Conservation (phyloP, 2,888 invertebrate species). For the Ochropleura plecta region DNA sequence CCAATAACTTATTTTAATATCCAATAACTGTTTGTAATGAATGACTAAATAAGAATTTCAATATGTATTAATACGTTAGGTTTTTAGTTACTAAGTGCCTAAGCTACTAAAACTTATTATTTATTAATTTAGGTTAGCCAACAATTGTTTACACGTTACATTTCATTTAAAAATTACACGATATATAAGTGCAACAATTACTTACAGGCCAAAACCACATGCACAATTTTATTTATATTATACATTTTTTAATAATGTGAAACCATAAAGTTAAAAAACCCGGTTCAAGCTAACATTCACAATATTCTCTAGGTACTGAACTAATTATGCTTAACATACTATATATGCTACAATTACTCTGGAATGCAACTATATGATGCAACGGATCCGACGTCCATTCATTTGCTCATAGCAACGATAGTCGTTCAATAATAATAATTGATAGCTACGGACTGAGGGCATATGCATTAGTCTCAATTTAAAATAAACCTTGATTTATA, state of each 20-base stretch:
- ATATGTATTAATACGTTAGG: not conserved
- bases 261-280: too few species aligned
- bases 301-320: not conserved
- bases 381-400: conserved; percentile 13
- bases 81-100: too few species aligned
- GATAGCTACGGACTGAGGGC: conserved; percentile 35
- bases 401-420: conserved; percentile 12
- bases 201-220: too few species aligned
- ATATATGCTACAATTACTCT: conserved; percentile 1
- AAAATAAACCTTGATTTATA: not conserved
- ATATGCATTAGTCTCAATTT: conserved; percentile 44
- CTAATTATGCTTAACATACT: not conserved
- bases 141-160: too few species aligned
- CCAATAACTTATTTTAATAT: too few species aligned
- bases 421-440: conserved; percentile 41
- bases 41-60: not conserved
- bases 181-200: too few species aligned
- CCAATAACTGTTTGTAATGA: not conserved
- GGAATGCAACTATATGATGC: conserved; percentile 32
- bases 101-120: too few species aligned
- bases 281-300: not conserved
- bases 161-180: too few species aligned
- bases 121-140: too few species aligned
- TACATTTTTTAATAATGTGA: too few species aligned
- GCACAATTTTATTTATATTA: too few species aligned